Conservation (phyloP, 2,888 invertebrate species). For the Mimas tiliae region DNA sequence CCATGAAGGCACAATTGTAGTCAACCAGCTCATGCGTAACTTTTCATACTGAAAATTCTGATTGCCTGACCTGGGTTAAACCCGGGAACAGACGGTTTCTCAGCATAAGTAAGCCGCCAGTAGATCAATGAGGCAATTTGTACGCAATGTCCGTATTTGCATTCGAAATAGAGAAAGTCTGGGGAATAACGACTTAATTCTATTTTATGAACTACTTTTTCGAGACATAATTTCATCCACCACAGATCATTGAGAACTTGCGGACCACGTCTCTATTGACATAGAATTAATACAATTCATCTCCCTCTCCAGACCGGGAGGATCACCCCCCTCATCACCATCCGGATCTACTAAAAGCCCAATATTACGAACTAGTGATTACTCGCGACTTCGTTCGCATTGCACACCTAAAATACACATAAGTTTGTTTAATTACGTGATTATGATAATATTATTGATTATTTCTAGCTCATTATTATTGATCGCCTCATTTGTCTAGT, state of each 20-base stretch:
- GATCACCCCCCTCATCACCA: background rate
- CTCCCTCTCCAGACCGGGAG: background rate
- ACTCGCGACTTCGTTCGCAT: no score
- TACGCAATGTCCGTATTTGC: background rate
- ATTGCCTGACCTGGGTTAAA: no score
- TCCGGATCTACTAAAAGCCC: constrained; percentile 24
- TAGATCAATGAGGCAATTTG: background rate
- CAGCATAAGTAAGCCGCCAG: no score
- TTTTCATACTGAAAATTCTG: no score
- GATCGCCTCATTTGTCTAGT: no score
- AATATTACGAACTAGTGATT: constrained; percentile 9
- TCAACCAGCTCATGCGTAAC: no score
- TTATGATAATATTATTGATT: no score
- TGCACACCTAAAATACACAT: no score
- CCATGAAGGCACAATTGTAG: no score
- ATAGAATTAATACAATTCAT: constrained; percentile 9
- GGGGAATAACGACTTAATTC: background rate
- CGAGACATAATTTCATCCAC: background rate
- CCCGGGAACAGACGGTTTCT: no score
- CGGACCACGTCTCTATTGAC: background rate
- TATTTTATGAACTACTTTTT: background rate
- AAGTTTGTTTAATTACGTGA: no score
- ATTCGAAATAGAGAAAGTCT: background rate
- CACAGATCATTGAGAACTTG: constrained; percentile 9
- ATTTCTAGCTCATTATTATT: no score